phyloP scores from a whole-genome alignment of 1,140 invertebrate genomes.

The Trichoplusia ni region DNA sequence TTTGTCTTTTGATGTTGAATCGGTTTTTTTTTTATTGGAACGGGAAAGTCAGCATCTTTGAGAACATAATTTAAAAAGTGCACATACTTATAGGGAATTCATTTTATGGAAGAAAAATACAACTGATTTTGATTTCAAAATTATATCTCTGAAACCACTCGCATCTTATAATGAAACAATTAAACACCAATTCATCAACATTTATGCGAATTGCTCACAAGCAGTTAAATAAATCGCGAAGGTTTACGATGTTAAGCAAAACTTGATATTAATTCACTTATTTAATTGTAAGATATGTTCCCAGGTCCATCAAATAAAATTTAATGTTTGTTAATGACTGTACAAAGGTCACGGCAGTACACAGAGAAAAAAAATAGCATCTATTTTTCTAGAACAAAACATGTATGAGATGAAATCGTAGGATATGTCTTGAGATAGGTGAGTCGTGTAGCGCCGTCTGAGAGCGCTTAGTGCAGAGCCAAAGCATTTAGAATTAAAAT shows the following conservation, averaged over 20 bases:
- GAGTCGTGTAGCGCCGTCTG: not conserved
- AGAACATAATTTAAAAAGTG: no score
- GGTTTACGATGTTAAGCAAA: conserved; percentile 15
- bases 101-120: no score
- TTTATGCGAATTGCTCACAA: no score
- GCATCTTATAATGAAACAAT: no score
- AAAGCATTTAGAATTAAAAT: conserved; percentile 22
- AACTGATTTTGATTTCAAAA: no score
- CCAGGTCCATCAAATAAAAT: conserved; percentile 13
- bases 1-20: no score
- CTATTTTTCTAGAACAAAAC: conserved; percentile 2
- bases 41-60: no score
- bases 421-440: conserved; percentile 10
- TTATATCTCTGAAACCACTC: no score
- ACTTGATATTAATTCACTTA: not conserved
- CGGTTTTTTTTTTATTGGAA: no score
- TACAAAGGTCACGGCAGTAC: conserved; percentile 22
- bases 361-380: not conserved
- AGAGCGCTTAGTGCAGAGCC: not conserved
- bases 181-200: no score
- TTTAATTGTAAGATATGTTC: conserved; percentile 22
- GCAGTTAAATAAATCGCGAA: conserved; percentile 10
- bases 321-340: conserved; percentile 13
- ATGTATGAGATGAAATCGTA: not conserved
- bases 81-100: no score